Conservation (phyloP, 2,113 vertebrate genomes). For the Reinhardtius hippoglossoides region DNA sequence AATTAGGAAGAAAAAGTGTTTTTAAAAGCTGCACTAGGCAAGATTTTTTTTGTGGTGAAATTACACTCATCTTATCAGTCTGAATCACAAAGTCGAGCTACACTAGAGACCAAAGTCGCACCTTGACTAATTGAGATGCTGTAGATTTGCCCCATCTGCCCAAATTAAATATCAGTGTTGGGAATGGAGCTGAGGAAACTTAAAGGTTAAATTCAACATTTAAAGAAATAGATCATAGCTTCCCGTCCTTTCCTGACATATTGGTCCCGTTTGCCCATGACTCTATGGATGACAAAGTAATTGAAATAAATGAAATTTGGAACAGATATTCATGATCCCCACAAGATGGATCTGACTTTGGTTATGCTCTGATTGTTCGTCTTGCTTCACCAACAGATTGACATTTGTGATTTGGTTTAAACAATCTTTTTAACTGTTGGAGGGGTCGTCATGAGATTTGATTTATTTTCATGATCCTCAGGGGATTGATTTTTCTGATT, state of each 20-base stretch:
- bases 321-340: too few relatives aligned
- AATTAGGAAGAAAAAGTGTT: slow-evolving; percentile 26
- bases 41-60: neutral
- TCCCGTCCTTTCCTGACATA: neutral
- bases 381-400: too few relatives aligned
- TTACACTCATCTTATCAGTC: slow-evolving; percentile 22
- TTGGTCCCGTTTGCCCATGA: too few relatives aligned
- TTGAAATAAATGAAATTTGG: too few relatives aligned
- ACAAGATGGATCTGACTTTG: too few relatives aligned
- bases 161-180: slow-evolving; percentile 14
- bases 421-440: too few relatives aligned
- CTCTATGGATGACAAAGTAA: too few relatives aligned
- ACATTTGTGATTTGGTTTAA: too few relatives aligned
- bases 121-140: slow-evolving; percentile 46
- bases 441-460: too few relatives aligned
- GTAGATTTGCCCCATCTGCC: slow-evolving; percentile 40
- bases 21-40: slow-evolving; percentile 21
- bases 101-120: slow-evolving; percentile 19
- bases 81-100: slow-evolving; percentile 34
- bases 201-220: neutral
- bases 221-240: neutral
- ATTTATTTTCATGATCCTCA: too few relatives aligned
- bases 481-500: too few relatives aligned
- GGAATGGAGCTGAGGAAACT: neutral
- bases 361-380: too few relatives aligned